Base-by-base conservation (phyloP, 2,113 vertebrate species). In the Xiphias gladius region DNA sequence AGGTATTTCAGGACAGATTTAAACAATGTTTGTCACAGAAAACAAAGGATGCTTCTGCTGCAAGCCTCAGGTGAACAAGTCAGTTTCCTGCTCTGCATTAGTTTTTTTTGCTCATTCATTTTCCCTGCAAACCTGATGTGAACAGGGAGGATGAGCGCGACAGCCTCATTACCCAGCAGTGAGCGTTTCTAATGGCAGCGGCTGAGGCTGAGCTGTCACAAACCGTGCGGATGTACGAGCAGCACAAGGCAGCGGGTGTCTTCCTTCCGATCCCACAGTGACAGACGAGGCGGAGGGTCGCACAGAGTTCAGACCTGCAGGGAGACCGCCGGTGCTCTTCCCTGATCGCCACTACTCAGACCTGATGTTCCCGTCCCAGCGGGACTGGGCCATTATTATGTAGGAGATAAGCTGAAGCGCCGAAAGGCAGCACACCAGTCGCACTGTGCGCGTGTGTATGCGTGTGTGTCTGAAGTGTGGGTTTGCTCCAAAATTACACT, bases 351-450 rank as follows among this genome's bases (percentile, higher is more conserved):
- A 24, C 32, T 9, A 37, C 55, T 58, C 76, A 73, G 79, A 59
- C 13, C 59, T 11, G 28, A 74, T 58, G 57, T 12, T 55, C 67
- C 39, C 4, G 8, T 5, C 72, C 57, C 64, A 10, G 52, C 66
- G 76, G 82, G 50, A 74, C 72, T 2, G 52, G 76, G 39, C 0
- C 70, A 1, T 39, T 41, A 20, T 84, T 87, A 84, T 57, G 20
- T 73, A 89, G 86, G 67, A 86, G 80, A 84, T 89, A 87, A 89
- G 83, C 85, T 84, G 77, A 82, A 75, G 70, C 71, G 73, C 17
- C n/a, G 70, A 43, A n/a, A 69, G 62, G 74, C 57, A 32, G 17
- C 43, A 9, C 55, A 82, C 50, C 50, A 72, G n/a, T 30, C 12
- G 17, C 37, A 35, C 66, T 55, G 43, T 8, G 64, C 67, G 43